Conservation (phyloP, 1,140 invertebrate genomes). For the Tetragonula clypearis region DNA sequence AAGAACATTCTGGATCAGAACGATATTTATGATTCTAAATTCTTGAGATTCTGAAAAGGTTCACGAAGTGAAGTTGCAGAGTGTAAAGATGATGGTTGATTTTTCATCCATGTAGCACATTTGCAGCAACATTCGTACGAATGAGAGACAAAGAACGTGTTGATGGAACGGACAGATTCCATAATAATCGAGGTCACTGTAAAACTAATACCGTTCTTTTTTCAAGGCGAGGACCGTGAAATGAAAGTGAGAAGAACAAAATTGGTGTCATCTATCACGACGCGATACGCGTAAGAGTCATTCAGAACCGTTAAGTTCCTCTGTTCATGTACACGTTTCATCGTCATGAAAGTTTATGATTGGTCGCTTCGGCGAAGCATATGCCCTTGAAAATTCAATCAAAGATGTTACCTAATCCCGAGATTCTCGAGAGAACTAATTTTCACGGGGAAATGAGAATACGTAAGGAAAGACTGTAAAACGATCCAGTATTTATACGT, state of each 20-base stretch:
- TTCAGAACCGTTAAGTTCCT: not conserved
- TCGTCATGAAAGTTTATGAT: not conserved
- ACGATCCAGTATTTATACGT: not conserved
- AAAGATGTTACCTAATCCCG: not conserved
- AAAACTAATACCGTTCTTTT: conserved; percentile 14
- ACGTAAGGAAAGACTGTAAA: not conserved
- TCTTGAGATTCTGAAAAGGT: too few relatives aligned
- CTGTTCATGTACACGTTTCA: not conserved
- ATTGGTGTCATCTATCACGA: not conserved
- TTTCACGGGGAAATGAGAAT: not conserved
- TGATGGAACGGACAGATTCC: not conserved
- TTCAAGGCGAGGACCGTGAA: too few relatives aligned
- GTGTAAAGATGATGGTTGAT: too few relatives aligned
- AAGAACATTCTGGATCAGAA: too few relatives aligned
- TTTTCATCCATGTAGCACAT: too few relatives aligned
- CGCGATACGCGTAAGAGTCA: not conserved
- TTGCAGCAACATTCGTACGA: not conserved
- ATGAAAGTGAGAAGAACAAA: conserved; percentile 44
- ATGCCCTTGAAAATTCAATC: not conserved
- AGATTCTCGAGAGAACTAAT: not conserved
- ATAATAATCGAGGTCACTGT: conserved; percentile 1
- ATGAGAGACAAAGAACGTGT: conserved; percentile 6
- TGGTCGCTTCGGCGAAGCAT: not conserved
- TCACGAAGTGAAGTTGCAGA: too few relatives aligned
- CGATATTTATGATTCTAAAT: too few relatives aligned